These are phyloP conservation scores for Ptychobarbus kaznakovi DNA, from an alignment of 2,797 vertebrate genomes.

Conservation along the genomic window DNA sequence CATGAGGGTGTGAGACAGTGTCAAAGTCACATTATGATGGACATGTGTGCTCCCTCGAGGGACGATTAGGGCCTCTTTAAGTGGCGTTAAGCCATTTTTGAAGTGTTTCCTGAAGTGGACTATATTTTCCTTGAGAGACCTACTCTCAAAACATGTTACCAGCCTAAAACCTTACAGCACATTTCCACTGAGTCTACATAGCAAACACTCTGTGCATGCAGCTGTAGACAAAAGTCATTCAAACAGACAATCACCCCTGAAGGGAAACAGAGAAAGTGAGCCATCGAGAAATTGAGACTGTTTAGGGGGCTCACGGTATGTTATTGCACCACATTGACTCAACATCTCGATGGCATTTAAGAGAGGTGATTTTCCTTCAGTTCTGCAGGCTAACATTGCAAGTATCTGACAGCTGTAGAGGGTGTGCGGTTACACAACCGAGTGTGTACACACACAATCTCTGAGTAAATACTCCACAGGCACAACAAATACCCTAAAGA, in stretches of 20 bases:
- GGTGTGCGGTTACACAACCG: constrained; percentile 55
- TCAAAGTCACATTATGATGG: not conserved
- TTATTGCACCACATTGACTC: constrained; percentile 61
- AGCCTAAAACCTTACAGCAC: constrained; percentile 9
- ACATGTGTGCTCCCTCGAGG: constrained; percentile 2
- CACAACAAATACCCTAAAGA: constrained; percentile 55
- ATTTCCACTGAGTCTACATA: constrained; percentile 2
- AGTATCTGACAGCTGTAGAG: constrained; percentile 55
- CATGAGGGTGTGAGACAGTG: not conserved
- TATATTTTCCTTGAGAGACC: constrained; percentile 25
- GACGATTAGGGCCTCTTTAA: not conserved
- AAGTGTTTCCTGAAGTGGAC: constrained; percentile 20
- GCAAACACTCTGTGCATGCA: constrained; percentile 27
- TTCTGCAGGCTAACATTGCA: constrained; percentile 37
- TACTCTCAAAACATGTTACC: not conserved
- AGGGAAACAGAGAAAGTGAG: constrained; percentile 30
- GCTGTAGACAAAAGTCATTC: constrained; percentile 50
- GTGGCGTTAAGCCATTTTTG: constrained; percentile 16
- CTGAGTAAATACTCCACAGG: constrained; percentile 55
- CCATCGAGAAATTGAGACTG: not conserved
- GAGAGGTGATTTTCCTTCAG: constrained; percentile 63
- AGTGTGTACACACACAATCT: constrained; percentile 45
- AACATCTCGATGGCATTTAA: constrained; percentile 62
- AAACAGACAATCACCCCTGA: constrained; percentile 41
- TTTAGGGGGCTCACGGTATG: constrained; percentile 5